A percentile compares a stretch with the other conserved stretches of the same genome.
Evolutionary conservation across 2,888 invertebrate species (phyloP).

Genomic region (Apodemia mormo): DNA sequence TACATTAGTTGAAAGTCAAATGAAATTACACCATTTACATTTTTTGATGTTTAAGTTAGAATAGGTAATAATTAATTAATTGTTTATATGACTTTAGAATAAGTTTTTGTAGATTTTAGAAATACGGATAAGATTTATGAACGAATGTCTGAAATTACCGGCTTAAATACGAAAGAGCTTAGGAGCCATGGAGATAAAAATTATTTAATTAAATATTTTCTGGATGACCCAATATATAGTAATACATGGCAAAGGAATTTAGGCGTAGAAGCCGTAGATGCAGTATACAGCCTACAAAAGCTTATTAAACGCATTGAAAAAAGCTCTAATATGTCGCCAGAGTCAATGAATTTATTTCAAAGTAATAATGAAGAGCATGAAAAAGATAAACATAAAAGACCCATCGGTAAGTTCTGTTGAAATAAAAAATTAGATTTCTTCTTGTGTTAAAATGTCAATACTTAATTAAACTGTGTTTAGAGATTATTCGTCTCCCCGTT

Average conservation of each 20-base stretch:
- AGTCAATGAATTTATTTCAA: constrained; percentile 26
- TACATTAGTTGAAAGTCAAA: too few species aligned
- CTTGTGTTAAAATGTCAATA: too few species aligned
- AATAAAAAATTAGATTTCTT: too few species aligned
- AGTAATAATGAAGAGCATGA: constrained; percentile 27
- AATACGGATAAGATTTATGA: constrained; percentile 51
- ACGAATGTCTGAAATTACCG: constrained; percentile 61
- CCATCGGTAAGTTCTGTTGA: background rate
- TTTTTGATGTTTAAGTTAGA: background rate
- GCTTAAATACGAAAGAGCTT: constrained; percentile 57
- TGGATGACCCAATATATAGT: constrained; percentile 56
- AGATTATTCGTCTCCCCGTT: too few species aligned
- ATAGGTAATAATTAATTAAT: background rate
- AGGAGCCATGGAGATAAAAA: constrained; percentile 57
- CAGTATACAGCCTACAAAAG: constrained; percentile 54
- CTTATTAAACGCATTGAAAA: constrained; percentile 55
- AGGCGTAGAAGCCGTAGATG: constrained; percentile 54
- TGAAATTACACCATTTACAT: background rate
- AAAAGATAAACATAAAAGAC: constrained; percentile 33
- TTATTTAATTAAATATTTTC: constrained; percentile 57
- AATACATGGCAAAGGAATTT: constrained; percentile 51
- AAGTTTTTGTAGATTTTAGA: constrained; percentile 52
- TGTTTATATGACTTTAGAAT: background rate
- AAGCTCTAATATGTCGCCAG: constrained; percentile 45
- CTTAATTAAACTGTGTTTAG: too few species aligned